phyloP scores from a whole-genome alignment of 2,888 invertebrate genomes.

The Orthosia cruda region DNA sequence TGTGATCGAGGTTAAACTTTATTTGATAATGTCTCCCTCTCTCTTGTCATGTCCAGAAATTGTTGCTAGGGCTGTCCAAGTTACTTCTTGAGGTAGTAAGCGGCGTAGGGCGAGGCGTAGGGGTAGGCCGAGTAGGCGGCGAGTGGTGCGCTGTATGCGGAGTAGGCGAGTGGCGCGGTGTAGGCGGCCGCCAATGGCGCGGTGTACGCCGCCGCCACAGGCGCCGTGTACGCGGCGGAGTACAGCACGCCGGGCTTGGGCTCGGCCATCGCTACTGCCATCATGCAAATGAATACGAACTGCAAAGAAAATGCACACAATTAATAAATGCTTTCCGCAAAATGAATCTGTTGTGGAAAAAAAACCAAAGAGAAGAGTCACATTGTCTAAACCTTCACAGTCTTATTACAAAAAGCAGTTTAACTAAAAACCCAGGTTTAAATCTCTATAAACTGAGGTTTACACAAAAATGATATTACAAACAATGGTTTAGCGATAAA shows the following conservation, averaged over 20 bases:
- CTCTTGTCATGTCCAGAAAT: slow-evolving; percentile 3
- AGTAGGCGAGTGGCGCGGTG: slow-evolving; percentile 75
- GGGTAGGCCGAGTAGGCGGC: slow-evolving; percentile 80
- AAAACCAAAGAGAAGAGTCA: too few species aligned
- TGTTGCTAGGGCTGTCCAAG: neutral
- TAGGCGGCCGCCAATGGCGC: slow-evolving; percentile 74
- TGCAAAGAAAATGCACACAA: slow-evolving; percentile 71
- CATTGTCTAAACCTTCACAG: too few species aligned
- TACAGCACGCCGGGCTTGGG: slow-evolving; percentile 82
- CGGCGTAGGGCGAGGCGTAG: slow-evolving; percentile 78
- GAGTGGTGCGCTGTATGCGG: slow-evolving; percentile 80
- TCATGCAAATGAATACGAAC: slow-evolving; percentile 88
- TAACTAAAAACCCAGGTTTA: too few species aligned
- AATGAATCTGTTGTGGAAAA: neutral
- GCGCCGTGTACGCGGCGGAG: slow-evolving; percentile 76
- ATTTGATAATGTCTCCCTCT: slow-evolving; percentile 23
- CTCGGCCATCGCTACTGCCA: slow-evolving; percentile 84
- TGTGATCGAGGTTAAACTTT: slow-evolving; percentile 50
- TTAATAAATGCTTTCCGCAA: neutral
- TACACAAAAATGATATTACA: too few species aligned
- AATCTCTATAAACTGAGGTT: too few species aligned
- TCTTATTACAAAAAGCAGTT: too few species aligned
- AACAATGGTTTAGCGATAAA: too few species aligned
- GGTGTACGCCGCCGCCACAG: slow-evolving; percentile 78
- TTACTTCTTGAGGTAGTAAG: slow-evolving; percentile 74